Evolutionary conservation across 2,888 invertebrate genomes (phyloP).

Genomic region (Drymonia ruficornis): DNA sequence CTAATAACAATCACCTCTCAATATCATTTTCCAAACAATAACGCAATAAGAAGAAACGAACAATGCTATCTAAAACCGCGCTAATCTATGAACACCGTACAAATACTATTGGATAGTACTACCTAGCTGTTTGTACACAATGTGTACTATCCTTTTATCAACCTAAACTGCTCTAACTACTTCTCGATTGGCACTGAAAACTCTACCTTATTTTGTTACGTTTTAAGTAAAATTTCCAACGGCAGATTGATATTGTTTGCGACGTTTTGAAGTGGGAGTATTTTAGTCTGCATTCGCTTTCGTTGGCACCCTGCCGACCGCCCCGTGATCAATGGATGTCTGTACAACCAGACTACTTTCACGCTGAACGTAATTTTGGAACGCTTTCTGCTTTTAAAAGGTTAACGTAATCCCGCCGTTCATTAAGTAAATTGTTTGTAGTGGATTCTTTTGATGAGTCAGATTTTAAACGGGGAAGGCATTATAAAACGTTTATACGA

Average conservation of each 20-base stretch:
- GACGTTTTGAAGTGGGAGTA: constrained; percentile 20
- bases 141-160: constrained; percentile 33
- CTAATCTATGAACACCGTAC: constrained; percentile 51
- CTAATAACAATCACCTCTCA: constrained; percentile 12
- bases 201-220: constrained; percentile 17
- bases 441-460: constrained; percentile 29
- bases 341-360: constrained; percentile 71
- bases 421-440: constrained; percentile 37
- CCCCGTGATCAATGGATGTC: constrained; percentile 75
- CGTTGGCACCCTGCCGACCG: constrained; percentile 64
- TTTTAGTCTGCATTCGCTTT: constrained; percentile 70
- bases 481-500: not conserved
- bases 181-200: constrained; percentile 12
- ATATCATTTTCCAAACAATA: constrained; percentile 18
- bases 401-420: constrained; percentile 36
- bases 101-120: constrained; percentile 48
- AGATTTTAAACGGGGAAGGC: constrained; percentile 14
- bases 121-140: constrained; percentile 41
- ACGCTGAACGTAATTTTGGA: constrained; percentile 63
- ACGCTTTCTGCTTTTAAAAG: constrained; percentile 48
- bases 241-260: constrained; percentile 16
- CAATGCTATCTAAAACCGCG: constrained; percentile 46
- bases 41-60: constrained; percentile 20
- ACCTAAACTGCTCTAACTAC: constrained; percentile 14
- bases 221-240: constrained; percentile 22